Evolutionary conservation across 92 coral and sea anemone species (phyloP).

Genomic region (Porites evermanni): DNA sequence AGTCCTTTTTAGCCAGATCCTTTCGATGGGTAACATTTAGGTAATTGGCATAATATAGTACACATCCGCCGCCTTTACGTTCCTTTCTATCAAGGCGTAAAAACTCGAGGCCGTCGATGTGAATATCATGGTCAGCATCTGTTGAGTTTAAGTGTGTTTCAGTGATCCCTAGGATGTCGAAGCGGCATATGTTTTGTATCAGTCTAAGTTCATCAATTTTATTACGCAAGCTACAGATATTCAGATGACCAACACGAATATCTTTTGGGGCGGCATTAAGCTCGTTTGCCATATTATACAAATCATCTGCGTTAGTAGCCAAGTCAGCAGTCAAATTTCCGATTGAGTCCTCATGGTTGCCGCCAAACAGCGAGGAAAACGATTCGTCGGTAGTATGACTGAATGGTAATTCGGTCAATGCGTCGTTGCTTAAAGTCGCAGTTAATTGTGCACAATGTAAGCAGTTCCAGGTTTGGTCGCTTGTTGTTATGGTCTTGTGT

Average conservation of each 20-base stretch:
- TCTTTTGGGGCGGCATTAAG: background rate
- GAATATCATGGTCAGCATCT: background rate
- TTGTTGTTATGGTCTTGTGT: slow-evolving; percentile 15
- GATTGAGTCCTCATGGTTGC: background rate
- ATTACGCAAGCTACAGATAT: slow-evolving; percentile 41
- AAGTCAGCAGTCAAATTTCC: background rate
- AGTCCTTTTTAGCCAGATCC: slow-evolving; percentile 11
- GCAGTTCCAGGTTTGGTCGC: background rate
- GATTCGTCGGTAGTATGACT: background rate
- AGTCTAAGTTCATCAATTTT: slow-evolving; percentile 48
- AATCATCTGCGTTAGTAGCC: background rate
- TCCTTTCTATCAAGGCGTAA: slow-evolving; percentile 19
- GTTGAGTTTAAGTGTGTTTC: slow-evolving; percentile 28
- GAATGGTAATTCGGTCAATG: slow-evolving; percentile 12
- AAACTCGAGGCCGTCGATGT: slow-evolving; percentile 22
- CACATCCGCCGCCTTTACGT: slow-evolving; percentile 28
- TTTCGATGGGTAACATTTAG: slow-evolving; percentile 28
- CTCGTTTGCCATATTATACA: slow-evolving; percentile 1
- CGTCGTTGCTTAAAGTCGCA: slow-evolving; percentile 13
- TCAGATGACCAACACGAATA: slow-evolving; percentile 9
- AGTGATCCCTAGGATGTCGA: slow-evolving; percentile 41
- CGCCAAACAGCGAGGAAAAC: slow-evolving; percentile 7
- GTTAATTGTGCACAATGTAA: slow-evolving; percentile 8
- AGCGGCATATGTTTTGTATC: slow-evolving; percentile 17
- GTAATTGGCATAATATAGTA: slow-evolving; percentile 27